Evolutionary conservation across 2,888 invertebrate species (phyloP).

Genomic region (Electrophaes corylata): DNA sequence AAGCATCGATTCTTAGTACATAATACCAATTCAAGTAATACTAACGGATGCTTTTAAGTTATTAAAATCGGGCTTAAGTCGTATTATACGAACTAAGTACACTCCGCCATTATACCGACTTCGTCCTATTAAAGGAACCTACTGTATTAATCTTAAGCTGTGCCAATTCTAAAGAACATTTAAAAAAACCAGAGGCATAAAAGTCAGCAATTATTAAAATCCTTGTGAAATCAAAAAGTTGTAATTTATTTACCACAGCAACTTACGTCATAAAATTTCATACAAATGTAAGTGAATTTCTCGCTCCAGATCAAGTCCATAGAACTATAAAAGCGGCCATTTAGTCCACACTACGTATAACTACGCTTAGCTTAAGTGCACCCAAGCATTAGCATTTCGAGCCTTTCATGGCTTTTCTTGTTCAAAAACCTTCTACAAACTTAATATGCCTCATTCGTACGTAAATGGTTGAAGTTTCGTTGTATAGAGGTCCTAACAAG

Average conservation of each 20-base stretch:
- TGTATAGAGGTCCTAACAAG: conserved; percentile 51
- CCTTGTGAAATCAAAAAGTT: not conserved
- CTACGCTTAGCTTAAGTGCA: conserved; percentile 30
- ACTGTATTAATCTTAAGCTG: too few relatives aligned
- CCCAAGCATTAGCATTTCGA: conserved; percentile 27
- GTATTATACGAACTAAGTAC: too few relatives aligned
- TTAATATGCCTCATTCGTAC: conserved; percentile 51
- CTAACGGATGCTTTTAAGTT: too few relatives aligned
- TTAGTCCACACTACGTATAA: conserved; percentile 26
- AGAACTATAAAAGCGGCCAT: conserved; percentile 20
- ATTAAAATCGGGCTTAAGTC: too few relatives aligned
- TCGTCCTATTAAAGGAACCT: too few relatives aligned
- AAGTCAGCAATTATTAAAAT: not conserved
- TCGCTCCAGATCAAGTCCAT: conserved; percentile 13
- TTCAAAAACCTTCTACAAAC: conserved; percentile 43
- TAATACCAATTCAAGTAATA: too few relatives aligned
- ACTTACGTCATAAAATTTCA: conserved; percentile 8
- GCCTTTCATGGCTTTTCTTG: conserved; percentile 38
- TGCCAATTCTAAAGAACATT: too few relatives aligned
- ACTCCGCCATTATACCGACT: too few relatives aligned
- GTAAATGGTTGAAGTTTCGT: conserved; percentile 57
- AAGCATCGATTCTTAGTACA: too few relatives aligned
- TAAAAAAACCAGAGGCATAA: not conserved
- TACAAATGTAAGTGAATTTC: conserved; percentile 17
- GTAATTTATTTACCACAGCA: not conserved